Evolutionary conservation across 2,797 vertebrate genomes (phyloP).

Genomic region (Oreortyx pictus): DNA sequence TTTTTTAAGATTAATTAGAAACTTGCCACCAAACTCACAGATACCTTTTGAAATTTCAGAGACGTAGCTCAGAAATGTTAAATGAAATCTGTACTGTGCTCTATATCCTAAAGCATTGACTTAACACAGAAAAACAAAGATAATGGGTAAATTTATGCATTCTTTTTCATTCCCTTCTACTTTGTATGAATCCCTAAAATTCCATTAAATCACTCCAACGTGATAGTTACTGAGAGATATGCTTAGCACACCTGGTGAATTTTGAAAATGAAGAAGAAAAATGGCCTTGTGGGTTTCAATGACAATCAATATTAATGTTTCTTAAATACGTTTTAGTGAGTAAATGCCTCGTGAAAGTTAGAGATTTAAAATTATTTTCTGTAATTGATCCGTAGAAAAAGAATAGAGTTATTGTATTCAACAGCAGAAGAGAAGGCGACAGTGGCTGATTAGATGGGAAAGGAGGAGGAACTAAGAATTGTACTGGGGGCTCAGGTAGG

Average conservation of each 20-base stretch:
- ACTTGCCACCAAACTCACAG: neutral
- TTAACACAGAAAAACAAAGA: neutral
- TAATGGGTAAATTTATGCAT: neutral
- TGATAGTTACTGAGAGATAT: neutral
- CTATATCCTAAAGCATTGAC: neutral
- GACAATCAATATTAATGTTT: neutral
- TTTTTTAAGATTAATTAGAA: neutral
- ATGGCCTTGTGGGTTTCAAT: neutral
- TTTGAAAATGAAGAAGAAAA: slow-evolving; percentile 1
- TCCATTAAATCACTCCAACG: neutral
- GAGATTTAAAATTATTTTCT: neutral
- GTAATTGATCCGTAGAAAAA: neutral
- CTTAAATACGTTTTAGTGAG: neutral
- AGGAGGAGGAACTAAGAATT: neutral
- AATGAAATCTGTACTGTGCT: neutral
- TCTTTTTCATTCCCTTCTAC: neutral
- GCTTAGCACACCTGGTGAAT: neutral
- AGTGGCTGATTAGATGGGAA: neutral
- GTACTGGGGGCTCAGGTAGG: neutral
- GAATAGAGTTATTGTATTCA: neutral
- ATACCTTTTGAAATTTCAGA: neutral
- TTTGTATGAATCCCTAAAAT: neutral
- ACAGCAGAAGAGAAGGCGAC: neutral
- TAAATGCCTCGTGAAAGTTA: neutral
- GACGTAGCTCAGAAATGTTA: neutral